Base-by-base conservation (phyloP, 2,888 invertebrate genomes). In the Icerya purchasi region DNA sequence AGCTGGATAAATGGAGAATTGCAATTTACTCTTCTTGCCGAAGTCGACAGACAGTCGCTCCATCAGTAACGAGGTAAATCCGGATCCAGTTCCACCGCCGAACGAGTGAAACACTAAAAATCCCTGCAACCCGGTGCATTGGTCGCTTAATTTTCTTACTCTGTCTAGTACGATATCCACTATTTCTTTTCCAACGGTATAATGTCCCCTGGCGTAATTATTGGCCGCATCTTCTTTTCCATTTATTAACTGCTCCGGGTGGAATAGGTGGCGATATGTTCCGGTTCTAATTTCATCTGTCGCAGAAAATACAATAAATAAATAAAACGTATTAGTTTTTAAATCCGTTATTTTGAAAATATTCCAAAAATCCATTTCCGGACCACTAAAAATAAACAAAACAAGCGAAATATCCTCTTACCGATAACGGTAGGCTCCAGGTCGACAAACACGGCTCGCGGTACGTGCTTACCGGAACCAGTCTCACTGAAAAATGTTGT, bases 241-340 rank as follows among this genome's bases (percentile, higher is more conserved):
- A n/a, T 79, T 79, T 66, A 82, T 80, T 63, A 82, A 70, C 68
- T 81, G 81, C 66, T 82, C 81, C 1, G 81, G 81, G 66, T 82
- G 81, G 70, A 81, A 81, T 49, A 82, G 71, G 65, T 78, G 78
- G 24, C 77, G 72, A 69, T 81, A 81, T 2, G 89, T 89, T 68
- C 91, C 92, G 60, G 89, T 90, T 68, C 90, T 83, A 65, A 91
- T 88, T 76, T 90, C 89, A 76, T 91, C 87, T 72, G 67, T 18
- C n/a, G n/a, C n/a, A n/a, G n/a, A n/a, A n/a, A n/a, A n/a, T n/a
- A n/a, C n/a, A n/a, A n/a, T n/a, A n/a, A n/a, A n/a, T n/a, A n/a
- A n/a, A n/a, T n/a, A n/a, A n/a, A n/a, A n/a, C n/a, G n/a, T n/a
- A n/a, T n/a, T n/a, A n/a, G n/a, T n/a, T n/a, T n/a, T n/a, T n/a